Conservation (phyloP, 2,888 invertebrate genomes). For the Elegia similella region DNA sequence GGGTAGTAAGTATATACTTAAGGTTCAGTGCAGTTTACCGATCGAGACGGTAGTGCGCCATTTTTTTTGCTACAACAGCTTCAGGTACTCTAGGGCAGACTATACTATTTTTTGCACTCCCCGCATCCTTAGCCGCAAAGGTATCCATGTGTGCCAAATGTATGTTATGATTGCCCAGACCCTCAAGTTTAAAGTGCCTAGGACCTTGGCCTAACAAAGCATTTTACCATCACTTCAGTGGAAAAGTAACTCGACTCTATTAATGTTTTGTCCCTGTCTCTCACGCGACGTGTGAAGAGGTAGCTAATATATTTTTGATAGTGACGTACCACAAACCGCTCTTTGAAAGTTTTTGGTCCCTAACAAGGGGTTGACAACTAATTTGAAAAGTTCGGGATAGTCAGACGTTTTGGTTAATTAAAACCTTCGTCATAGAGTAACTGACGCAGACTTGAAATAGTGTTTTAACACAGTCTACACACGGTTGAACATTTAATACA, state of each 20-base stretch:
- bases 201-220: too few relatives aligned
- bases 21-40: too few relatives aligned
- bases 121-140: too few relatives aligned
- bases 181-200: too few relatives aligned
- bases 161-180: too few relatives aligned
- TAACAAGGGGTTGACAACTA: conserved; percentile 27
- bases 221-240: too few relatives aligned
- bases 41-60: too few relatives aligned
- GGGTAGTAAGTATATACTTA: too few relatives aligned
- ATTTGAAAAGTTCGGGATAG: conserved; percentile 29
- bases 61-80: too few relatives aligned
- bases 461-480: neutral
- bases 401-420: conserved; percentile 26
- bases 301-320: neutral
- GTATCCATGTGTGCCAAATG: too few relatives aligned
- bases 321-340: conserved; percentile 14
- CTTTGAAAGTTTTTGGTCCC: conserved; percentile 28
- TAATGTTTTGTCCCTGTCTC: conserved; percentile 5
- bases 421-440: conserved; percentile 21
- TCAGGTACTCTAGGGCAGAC: neutral
- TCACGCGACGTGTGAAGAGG: neutral
- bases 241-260: too few relatives aligned
- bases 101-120: neutral
- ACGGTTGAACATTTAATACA: neutral
- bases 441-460: neutral